Conservation (phyloP, 2,797 vertebrate genomes). For the Neopelma chrysocephalum region DNA sequence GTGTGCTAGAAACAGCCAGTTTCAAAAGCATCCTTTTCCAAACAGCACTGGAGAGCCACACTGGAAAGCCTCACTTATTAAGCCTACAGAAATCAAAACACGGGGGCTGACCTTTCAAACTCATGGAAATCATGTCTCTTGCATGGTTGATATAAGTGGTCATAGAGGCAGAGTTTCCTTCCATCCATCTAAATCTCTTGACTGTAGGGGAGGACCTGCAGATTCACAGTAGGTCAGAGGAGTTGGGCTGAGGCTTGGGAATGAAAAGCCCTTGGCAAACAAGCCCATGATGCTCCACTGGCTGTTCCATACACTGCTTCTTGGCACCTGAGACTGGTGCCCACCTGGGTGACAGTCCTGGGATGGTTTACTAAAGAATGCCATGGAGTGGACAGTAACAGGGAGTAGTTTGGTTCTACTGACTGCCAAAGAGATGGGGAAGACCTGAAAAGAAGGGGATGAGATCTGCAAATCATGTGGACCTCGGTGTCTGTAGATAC, state of each 20-base stretch:
- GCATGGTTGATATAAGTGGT: not conserved
- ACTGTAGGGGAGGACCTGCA: not conserved
- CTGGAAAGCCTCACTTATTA: not conserved
- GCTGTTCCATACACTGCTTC: not conserved
- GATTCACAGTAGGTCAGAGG: not conserved
- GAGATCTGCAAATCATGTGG: not conserved
- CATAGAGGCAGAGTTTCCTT: not conserved
- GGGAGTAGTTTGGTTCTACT: not conserved
- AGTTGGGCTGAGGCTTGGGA: not conserved
- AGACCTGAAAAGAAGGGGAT: not conserved
- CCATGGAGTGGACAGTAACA: not conserved
- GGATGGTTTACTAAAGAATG: not conserved
- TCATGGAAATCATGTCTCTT: not conserved
- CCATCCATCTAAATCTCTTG: not conserved
- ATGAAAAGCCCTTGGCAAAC: accelerated
- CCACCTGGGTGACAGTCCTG: not conserved
- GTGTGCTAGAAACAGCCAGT: not conserved
- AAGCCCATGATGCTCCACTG: not conserved
- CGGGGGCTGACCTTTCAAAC: not conserved
- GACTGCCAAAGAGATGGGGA: not conserved
- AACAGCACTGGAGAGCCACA: not conserved
- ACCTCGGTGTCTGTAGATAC: not conserved
- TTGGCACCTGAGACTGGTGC: not conserved
- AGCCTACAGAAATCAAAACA: not conserved
- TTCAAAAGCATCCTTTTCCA: not conserved